A percentile compares a stretch with the other conserved stretches of the same genome.
phyloP scores from a whole-genome alignment of 2,797 vertebrate species.

The Erethizon dorsatum region DNA sequence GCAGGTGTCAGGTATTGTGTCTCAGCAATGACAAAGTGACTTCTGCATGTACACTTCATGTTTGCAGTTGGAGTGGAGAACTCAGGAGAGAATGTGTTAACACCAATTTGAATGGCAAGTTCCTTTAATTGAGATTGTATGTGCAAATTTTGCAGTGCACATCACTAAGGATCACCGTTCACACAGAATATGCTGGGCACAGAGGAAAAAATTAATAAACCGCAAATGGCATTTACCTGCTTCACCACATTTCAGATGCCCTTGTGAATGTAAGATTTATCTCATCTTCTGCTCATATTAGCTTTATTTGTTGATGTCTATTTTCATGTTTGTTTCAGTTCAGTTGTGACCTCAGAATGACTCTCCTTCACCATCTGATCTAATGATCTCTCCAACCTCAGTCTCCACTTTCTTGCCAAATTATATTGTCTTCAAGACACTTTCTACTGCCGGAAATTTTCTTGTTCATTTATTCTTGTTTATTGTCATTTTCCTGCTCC shows the following conservation, averaged over 20 bases:
- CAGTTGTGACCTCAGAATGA: background rate
- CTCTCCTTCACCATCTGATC: background rate
- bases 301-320: background rate
- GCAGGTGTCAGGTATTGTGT: background rate
- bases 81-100: background rate
- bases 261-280: background rate
- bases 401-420: background rate
- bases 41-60: background rate
- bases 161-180: background rate
- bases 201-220: background rate
- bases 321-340: background rate
- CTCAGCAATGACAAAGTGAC: background rate
- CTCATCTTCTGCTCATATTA: background rate
- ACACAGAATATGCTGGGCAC: background rate
- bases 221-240: background rate
- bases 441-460: background rate
- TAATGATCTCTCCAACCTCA: background rate
- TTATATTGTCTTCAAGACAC: background rate
- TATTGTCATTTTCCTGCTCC: background rate
- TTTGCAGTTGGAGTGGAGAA: background rate
- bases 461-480: background rate
- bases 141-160: fast-evolving
- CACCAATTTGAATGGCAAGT: background rate
- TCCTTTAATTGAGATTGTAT: background rate
- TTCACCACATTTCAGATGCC: background rate